Base-by-base conservation (phyloP, 2,888 invertebrate species). In the Pasiphila rectangulata region DNA sequence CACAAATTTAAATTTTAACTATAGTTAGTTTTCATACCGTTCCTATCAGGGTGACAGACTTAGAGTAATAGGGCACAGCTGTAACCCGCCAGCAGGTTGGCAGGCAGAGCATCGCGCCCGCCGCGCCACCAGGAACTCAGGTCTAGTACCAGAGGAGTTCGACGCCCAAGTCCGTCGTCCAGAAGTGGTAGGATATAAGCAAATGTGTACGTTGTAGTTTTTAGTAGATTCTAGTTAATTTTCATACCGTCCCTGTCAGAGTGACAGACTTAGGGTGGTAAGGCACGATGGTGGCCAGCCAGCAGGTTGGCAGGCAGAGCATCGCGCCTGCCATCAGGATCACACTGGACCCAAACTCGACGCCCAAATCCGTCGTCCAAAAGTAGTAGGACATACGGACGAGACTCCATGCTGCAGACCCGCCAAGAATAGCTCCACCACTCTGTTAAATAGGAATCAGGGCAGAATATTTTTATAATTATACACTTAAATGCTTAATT, bases 141-240 rank as follows among this genome's bases (percentile, higher is more conserved):
- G n/a, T n/a, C 72, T 67, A 4, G 75, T 54, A 10, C 75, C 75
- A 36, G n/a, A n/a, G n/a, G n/a, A 87, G 64, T 61, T 87, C 85
- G 41, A 77, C 71, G 20, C 82, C 83, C 52, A 86, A 64, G 56
- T 87, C 86, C 19, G 84, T 70, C 13, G 79, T 79, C 87, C 87
- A 86, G 71, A 87, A 86, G 63, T 83, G 83, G 58, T 85, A 86
- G 1, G 82, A 85, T 69, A 86, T 78, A 9, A n/a, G n/a, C n/a
- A n/a, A n/a, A n/a, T n/a, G n/a, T n/a, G n/a, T n/a, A n/a, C n/a
- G n/a, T n/a, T n/a, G n/a, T n/a, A n/a, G n/a, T n/a, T n/a, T n/a
- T n/a, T n/a, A n/a, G n/a, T n/a, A n/a, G n/a, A n/a, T n/a, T n/a
- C n/a, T n/a, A n/a, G n/a, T n/a, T n/a, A n/a, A n/a, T n/a, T n/a